phyloP scores from a whole-genome alignment of 2,113 vertebrate genomes.

The Caloenas nicobarica region DNA sequence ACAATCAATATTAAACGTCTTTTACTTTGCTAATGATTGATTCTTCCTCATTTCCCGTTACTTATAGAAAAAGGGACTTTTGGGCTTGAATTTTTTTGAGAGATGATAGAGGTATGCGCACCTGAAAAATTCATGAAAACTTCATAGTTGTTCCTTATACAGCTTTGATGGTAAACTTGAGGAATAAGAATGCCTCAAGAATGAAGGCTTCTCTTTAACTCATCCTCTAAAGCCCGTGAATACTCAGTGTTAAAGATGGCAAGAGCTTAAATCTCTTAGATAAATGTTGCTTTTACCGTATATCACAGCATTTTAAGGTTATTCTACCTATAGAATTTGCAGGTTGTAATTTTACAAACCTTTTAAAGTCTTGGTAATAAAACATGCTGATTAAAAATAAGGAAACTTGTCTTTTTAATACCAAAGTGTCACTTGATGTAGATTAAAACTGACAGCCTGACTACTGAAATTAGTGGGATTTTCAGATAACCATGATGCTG shows the following conservation, averaged over 20 bases:
- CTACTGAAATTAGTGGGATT: neutral
- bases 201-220: neutral
- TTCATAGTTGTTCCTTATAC: neutral
- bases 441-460: neutral
- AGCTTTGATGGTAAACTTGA: neutral
- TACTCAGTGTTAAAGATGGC: neutral
- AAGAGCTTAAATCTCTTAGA: neutral
- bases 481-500: neutral
- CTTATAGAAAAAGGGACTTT: neutral
- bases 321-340: neutral
- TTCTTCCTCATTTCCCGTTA: neutral
- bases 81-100: neutral
- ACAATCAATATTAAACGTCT: constrained; percentile 14
- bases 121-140: neutral
- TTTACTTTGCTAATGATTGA: constrained; percentile 27
- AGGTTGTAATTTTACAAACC: neutral
- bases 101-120: neutral
- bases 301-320: neutral
- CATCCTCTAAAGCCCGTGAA: neutral
- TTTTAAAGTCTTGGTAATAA: neutral
- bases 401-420: neutral
- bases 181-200: neutral
- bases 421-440: neutral
- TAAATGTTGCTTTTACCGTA: neutral
- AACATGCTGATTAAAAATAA: neutral